Conservation (phyloP, 2,113 vertebrate species). For the Campylorhamphus procurvoides region DNA sequence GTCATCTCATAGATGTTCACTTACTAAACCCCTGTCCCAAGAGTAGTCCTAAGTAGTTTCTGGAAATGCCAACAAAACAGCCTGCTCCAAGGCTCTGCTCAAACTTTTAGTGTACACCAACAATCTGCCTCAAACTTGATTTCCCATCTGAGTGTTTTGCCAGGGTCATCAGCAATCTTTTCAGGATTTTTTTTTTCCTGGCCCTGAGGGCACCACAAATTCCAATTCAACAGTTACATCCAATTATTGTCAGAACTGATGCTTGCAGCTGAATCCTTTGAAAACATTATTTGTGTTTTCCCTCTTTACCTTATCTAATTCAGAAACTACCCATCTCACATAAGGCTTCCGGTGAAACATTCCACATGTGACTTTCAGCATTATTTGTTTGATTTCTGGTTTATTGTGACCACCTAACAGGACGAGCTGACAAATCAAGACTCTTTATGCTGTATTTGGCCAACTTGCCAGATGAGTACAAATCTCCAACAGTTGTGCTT, state of each 20-base stretch:
- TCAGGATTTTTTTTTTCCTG: rapidly evolving
- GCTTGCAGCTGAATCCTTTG: neutral
- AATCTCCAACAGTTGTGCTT: neutral
- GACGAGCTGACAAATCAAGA: neutral
- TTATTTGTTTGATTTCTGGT: neutral
- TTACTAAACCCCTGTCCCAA: neutral
- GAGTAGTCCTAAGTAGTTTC: neutral
- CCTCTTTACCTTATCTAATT: neutral
- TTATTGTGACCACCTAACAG: neutral
- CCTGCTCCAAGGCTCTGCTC: neutral
- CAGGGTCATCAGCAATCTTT: neutral
- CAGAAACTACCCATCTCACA: neutral
- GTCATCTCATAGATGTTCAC: neutral
- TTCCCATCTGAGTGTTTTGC: neutral
- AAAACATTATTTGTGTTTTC: neutral
- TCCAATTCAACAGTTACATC: neutral
- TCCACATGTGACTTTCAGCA: neutral
- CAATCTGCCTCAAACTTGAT: neutral
- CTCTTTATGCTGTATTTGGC: neutral
- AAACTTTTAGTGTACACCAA: neutral
- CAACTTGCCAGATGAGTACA: neutral
- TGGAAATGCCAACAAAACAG: neutral
- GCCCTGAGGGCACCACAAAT: neutral
- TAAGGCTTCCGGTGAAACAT: neutral
- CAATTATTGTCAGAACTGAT: neutral